A percentile compares a stretch with the other conserved stretches of the same genome.
These are phyloP conservation scores for Tinea pellionella DNA, from an alignment of 2,888 invertebrate genomes.

Conservation along the genomic window DNA sequence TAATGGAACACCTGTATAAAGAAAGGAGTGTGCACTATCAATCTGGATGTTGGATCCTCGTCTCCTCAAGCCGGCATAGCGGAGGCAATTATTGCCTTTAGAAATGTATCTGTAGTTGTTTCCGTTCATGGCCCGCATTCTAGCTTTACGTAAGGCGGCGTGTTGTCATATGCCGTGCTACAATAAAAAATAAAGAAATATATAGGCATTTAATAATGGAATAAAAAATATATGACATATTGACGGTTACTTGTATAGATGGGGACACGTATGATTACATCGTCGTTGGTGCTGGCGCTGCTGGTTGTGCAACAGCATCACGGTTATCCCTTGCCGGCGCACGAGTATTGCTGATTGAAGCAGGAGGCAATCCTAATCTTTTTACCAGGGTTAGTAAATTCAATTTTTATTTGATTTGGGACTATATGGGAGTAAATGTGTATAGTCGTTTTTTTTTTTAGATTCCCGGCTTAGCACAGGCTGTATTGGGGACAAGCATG, in stretches of 20 bases:
- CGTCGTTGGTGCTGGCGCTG: conserved; percentile 15
- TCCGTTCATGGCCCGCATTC: no score
- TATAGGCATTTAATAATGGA: no score
- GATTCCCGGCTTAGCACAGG: conserved; percentile 39
- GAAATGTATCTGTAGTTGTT: no score
- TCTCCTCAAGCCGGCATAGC: no score
- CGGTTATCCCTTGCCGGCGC: conserved; percentile 8
- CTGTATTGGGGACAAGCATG: conserved; percentile 34
- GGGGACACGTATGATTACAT: conserved; percentile 14
- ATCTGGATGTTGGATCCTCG: no score
- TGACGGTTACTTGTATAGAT: neutral
- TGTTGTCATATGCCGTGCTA: no score
- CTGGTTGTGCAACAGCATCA: conserved; percentile 11
- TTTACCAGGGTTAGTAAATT: conserved; percentile 1
- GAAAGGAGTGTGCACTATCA: no score
- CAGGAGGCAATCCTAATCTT: conserved; percentile 14
- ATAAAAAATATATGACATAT: no score
- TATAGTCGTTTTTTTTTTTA: conserved; percentile 20
- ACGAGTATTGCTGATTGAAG: conserved; percentile 13
- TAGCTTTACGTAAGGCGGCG: no score
- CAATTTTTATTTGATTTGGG: neutral
- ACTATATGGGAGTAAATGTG: neutral
- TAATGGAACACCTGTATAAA: no score
- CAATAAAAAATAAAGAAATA: no score
- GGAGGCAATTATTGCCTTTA: no score